Conservation (phyloP, 2,888 invertebrate species). For the Agrilus cyanescens region DNA sequence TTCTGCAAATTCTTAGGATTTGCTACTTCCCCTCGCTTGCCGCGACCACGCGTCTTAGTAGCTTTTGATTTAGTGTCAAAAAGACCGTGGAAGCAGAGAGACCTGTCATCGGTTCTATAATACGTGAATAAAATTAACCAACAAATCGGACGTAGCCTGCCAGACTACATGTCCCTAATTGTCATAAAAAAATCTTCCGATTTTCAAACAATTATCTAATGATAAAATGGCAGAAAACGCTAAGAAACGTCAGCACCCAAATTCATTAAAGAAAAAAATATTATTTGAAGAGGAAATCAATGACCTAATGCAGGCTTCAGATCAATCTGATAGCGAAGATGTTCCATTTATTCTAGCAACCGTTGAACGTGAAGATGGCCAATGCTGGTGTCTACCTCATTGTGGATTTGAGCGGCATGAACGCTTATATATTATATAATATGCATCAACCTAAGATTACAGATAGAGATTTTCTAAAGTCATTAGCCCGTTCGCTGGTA, state of each 20-base stretch:
- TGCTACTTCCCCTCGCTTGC: conserved; percentile 12
- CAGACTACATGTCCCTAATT: too few species aligned
- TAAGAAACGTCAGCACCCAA: too few species aligned
- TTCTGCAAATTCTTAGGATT: conserved; percentile 5
- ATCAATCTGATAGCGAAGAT: conserved; percentile 1
- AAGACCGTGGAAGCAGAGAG: conserved; percentile 13
- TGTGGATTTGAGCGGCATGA: neutral
- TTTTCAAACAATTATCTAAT: too few species aligned
- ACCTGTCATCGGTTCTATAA: conserved; percentile 11
- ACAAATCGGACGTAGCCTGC: conserved; percentile 11
- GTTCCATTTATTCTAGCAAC: neutral
- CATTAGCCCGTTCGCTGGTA: conserved; percentile 6
- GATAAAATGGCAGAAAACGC: too few species aligned
- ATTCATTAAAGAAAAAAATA: too few species aligned
- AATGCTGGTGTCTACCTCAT: too few species aligned
- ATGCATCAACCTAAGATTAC: conserved; percentile 5
- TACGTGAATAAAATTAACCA: conserved; percentile 3
- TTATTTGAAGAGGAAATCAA: too few species aligned
- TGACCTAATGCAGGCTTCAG: too few species aligned
- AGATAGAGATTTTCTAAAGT: conserved; percentile 6
- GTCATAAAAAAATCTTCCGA: too few species aligned
- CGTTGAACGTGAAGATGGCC: too few species aligned
- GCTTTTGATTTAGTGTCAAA: conserved; percentile 17
- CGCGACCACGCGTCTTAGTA: conserved; percentile 10
- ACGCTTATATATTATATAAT: neutral